phyloP scores from a whole-genome alignment of 2,113 vertebrate species.

The Eclectus roratus region DNA sequence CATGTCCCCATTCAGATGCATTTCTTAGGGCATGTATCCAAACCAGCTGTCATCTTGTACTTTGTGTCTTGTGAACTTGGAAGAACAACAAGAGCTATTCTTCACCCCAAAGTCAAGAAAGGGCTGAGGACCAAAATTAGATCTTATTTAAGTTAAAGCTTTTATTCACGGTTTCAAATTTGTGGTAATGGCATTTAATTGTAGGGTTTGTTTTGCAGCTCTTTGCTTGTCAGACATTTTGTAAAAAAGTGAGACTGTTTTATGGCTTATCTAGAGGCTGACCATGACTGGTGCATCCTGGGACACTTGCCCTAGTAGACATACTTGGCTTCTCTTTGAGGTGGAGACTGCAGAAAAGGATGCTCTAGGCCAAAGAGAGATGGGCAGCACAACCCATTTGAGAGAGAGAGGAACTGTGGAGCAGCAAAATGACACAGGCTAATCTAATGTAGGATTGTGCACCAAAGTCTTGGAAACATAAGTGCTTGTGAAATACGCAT shows the following conservation, averaged over 20 bases:
- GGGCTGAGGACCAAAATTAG: conserved; percentile 19
- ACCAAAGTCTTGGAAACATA: not conserved
- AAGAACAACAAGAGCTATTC: not conserved
- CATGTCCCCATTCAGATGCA: not conserved
- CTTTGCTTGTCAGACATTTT: not conserved
- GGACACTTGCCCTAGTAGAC: not conserved
- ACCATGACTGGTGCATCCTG: not conserved
- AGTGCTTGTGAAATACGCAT: not conserved
- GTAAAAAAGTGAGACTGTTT: not conserved
- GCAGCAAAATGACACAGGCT: not conserved
- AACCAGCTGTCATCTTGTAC: not conserved
- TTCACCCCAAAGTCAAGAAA: not conserved
- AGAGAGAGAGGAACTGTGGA: not conserved
- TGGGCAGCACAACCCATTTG: not conserved
- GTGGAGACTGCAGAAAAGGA: not conserved
- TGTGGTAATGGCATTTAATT: not conserved
- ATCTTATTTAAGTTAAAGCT: not conserved
- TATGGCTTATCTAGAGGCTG: not conserved
- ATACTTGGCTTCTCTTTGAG: not conserved
- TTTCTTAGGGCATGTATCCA: not conserved
- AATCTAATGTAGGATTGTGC: not conserved
- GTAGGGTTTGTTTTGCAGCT: not conserved
- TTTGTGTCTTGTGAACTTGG: not conserved
- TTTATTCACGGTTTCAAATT: conserved; percentile 22
- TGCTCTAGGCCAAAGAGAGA: not conserved